Evolutionary conservation across 1,140 invertebrate species (phyloP).

Genomic region (Lepidurus arcticus): DNA sequence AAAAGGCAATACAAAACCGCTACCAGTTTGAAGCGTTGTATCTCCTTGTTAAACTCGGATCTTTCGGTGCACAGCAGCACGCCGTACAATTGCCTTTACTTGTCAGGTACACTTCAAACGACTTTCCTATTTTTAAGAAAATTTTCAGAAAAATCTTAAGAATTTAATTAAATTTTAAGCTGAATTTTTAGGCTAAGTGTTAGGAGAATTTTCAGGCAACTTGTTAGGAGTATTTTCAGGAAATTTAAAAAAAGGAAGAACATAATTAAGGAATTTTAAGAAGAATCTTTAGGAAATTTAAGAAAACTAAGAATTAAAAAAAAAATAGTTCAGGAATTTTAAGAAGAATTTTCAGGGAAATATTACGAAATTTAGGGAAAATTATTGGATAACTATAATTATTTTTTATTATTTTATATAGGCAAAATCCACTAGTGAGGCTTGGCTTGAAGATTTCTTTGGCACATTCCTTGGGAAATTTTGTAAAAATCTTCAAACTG

Average conservation of each 20-base stretch:
- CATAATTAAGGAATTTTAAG: too few relatives aligned
- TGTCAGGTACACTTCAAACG: neutral
- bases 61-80: neutral
- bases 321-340: neutral
- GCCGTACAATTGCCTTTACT: neutral
- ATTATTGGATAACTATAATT: neutral
- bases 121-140: neutral
- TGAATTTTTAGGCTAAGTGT: too few relatives aligned
- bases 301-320: too few relatives aligned
- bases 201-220: too few relatives aligned
- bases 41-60: neutral
- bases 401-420: neutral
- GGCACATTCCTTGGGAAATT: neutral
- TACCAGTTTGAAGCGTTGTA: neutral
- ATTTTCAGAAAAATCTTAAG: too few relatives aligned
- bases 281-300: neutral
- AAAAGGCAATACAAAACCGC: neutral
- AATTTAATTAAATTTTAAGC: too few relatives aligned
- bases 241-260: too few relatives aligned
- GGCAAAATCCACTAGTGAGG: neutral
- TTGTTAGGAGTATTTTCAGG: too few relatives aligned
- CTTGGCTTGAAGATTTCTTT: neutral
- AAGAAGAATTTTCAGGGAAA: too few relatives aligned
- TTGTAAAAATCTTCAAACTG: neutral
- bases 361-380: neutral